Conservation (phyloP, 2,797 vertebrate species). For the Todus mexicanus region DNA sequence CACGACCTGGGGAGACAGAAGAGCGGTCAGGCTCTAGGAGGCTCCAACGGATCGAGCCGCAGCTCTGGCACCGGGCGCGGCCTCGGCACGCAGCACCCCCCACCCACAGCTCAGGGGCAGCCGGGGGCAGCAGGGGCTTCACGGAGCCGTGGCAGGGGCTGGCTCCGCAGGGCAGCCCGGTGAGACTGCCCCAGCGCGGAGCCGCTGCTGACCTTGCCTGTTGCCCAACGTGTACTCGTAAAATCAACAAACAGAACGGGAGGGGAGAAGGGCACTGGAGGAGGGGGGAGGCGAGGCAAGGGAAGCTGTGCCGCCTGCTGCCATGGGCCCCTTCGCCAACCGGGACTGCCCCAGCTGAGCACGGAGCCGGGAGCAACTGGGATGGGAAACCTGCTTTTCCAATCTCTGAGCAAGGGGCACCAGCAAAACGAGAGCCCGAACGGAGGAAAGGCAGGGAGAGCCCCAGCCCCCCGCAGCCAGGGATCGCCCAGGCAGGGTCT, state of each 20-base stretch:
- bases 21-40: slow-evolving; percentile 1
- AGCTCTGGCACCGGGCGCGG: rapidly evolving
- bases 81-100: not conserved
- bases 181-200: rapidly evolving
- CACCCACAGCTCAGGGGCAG: rapidly evolving
- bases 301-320: not conserved
- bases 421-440: not conserved
- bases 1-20: slow-evolving; percentile 19
- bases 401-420: rapidly evolving
- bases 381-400: not conserved
- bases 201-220: not conserved
- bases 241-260: not conserved
- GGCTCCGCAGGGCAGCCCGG: rapidly evolving
- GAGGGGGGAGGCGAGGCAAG: not conserved
- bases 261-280: not conserved
- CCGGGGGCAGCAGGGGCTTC: rapidly evolving
- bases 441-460: not conserved
- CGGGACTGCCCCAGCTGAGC: not conserved
- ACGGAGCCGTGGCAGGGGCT: rapidly evolving
- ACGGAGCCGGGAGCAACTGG: not conserved
- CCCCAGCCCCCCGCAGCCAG: not conserved
- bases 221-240: slow-evolving; percentile 31
- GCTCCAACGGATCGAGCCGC: rapidly evolving
- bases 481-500: rapidly evolving
- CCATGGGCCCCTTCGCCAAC: not conserved